A percentile compares a stretch with the other conserved stretches of the same genome.
Conservation (phyloP, 1,140 invertebrate genomes). For the Leptonema lineaticorne region DNA sequence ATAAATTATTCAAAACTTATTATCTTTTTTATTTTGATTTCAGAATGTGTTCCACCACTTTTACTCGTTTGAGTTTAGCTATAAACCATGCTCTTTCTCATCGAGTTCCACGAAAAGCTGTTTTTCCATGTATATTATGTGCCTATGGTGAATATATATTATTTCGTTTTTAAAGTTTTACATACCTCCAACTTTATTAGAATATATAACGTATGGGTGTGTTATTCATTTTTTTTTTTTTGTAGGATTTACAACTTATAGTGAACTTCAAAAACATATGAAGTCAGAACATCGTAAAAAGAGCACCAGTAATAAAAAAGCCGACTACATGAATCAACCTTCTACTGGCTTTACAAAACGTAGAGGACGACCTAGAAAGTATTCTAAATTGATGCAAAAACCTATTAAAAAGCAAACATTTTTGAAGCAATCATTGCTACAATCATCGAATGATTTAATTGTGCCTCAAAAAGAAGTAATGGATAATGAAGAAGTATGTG, state of each 20-base stretch:
- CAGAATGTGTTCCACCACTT: conserved; percentile 28
- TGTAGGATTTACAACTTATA: conserved; percentile 35
- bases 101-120: conserved; percentile 23
- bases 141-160: conserved; percentile 35
- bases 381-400: background rate
- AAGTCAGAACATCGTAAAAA: conserved; percentile 23
- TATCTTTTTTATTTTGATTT: conserved; percentile 13
- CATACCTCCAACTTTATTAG: too few relatives aligned
- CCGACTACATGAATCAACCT: background rate
- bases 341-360: too few relatives aligned
- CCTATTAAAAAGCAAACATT: too few relatives aligned
- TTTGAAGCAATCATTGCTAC: too few relatives aligned
- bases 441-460: background rate
- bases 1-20: background rate
- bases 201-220: too few relatives aligned
- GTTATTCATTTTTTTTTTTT: conserved; percentile 19
- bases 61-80: background rate
- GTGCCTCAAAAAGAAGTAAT: conserved; percentile 6
- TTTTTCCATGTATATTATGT: conserved; percentile 39
- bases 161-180: too few relatives aligned
- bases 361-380: conserved; percentile 2
- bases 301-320: background rate
- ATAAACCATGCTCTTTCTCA: conserved; percentile 29
- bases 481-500: conserved; percentile 23
- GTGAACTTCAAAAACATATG: conserved; percentile 34